Base-by-base conservation (phyloP, 2,888 invertebrate species). In the Elegia similella region DNA sequence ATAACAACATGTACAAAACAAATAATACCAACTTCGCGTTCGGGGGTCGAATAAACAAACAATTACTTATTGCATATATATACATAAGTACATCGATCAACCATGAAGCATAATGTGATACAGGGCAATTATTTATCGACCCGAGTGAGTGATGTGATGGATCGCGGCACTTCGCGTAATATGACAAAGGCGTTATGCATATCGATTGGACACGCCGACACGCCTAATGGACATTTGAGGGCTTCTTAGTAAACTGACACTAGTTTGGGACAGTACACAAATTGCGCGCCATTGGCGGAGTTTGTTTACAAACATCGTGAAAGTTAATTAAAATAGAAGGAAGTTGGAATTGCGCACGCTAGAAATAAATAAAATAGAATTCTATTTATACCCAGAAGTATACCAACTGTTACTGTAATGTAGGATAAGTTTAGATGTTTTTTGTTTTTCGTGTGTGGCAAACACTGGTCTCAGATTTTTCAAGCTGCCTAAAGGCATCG, bases 181-280 rank as follows among this genome's bases (percentile, higher is more conserved):
- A 69, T 67, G 69, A 75, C 73, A 71, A 74, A 72, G 68, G 52
- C 59, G 64, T 62, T 67, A 68, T 55, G 59, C 58, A 59, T 75
- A 78, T 80, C 77, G 81, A 82, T 80, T 77, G 68, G 69, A 65
- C 75, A 63, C 72, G 68, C 70, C 74, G 69, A 64, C 75, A 63
- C 72, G 69, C 70, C 74, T 75, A 73, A 70, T 70, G 63, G 72
- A 56, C 69, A 65, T 62, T 68, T 68, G 68, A 78, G 71, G 82
- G 82, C 77, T 84, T 82, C 82, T 67, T 67, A 64, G 73, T 73
- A 68, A 72, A 66, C 64, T 64, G 67, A 70, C 67, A 67, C 61
- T 59, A 48, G 64, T 63, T 46, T 32, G 44, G 43, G 15, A 5
- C 34, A 10, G 17, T 34, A 34, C 16, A 38, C 23, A 23, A 23